Evolutionary conservation across 1,140 invertebrate species (phyloP).

Genomic region (Drosophila teissieri): DNA sequence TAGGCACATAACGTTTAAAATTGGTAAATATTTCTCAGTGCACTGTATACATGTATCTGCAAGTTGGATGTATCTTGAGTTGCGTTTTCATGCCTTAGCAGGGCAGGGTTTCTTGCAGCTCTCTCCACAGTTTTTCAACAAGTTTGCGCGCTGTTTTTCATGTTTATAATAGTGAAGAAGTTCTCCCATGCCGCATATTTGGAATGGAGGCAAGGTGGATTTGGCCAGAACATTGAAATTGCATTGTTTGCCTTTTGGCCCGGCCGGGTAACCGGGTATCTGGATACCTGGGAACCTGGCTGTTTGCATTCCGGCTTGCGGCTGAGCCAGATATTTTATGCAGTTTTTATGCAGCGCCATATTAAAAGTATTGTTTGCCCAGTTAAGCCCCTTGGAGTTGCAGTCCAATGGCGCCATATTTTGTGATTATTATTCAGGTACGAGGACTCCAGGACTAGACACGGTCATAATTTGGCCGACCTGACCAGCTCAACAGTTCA

Average conservation of each 20-base stretch:
- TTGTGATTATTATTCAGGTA: slow-evolving; percentile 51
- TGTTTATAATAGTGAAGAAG: slow-evolving; percentile 40
- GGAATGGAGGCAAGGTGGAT: background rate
- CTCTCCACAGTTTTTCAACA: slow-evolving; percentile 54
- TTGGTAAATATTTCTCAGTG: slow-evolving; percentile 4
- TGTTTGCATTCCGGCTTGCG: slow-evolving; percentile 75
- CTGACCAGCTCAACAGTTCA: slow-evolving; percentile 30
- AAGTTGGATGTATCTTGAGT: slow-evolving; percentile 54
- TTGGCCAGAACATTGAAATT: slow-evolving; percentile 51
- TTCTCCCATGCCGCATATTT: slow-evolving; percentile 70
- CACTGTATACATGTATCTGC: slow-evolving; percentile 14
- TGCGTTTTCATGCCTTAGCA: slow-evolving; percentile 63
- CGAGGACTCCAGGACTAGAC: slow-evolving; percentile 15
- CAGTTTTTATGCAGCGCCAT: slow-evolving; percentile 70
- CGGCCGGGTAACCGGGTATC: slow-evolving; percentile 22
- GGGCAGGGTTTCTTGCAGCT: slow-evolving; percentile 68
- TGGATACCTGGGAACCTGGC: too few relatives aligned
- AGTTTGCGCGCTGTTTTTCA: slow-evolving; percentile 71
- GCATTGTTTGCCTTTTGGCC: slow-evolving; percentile 81
- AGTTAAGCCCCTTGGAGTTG: slow-evolving; percentile 65
- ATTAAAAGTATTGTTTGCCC: slow-evolving; percentile 72
- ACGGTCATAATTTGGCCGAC: slow-evolving; percentile 38
- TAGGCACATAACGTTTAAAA: too few relatives aligned
- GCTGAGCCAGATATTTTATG: slow-evolving; percentile 55
- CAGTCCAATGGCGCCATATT: slow-evolving; percentile 62